These are phyloP conservation scores for Drosophila rellima DNA, from an alignment of 2,888 invertebrate species.

Conservation along the genomic window DNA sequence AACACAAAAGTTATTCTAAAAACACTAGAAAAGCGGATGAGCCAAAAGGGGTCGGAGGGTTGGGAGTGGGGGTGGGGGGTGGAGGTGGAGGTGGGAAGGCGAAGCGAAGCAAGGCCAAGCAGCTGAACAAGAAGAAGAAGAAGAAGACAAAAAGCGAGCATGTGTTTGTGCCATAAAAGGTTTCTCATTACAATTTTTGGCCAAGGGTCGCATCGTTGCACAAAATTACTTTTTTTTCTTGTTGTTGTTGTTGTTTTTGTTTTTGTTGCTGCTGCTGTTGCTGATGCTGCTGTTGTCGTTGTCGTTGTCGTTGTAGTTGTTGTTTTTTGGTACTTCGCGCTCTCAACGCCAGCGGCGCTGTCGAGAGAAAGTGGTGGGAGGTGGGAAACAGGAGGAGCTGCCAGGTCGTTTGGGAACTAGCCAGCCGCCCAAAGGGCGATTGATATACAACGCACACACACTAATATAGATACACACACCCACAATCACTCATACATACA, in stretches of 20 bases:
- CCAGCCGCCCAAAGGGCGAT: conserved; percentile 62
- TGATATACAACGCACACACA: conserved; percentile 62
- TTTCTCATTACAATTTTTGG: conserved; percentile 79
- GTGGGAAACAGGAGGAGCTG: conserved; percentile 15
- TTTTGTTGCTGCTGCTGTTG: conserved; percentile 16
- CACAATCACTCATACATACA: conserved; percentile 24
- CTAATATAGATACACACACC: conserved; percentile 28
- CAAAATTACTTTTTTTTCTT: conserved; percentile 71
- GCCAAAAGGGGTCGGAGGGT: neutral
- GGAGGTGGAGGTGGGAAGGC: neutral
- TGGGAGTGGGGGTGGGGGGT: neutral
- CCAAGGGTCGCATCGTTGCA: conserved; percentile 79
- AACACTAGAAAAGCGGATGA: conserved; percentile 20
- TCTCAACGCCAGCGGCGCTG: conserved; percentile 56
- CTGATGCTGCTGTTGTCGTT: conserved; percentile 7
- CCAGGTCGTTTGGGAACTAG: conserved; percentile 24
- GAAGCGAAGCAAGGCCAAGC: neutral
- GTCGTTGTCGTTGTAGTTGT: conserved; percentile 10
- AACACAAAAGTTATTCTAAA: conserved; percentile 24
- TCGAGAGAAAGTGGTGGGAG: conserved; percentile 29
- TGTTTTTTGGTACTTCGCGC: conserved; percentile 46
- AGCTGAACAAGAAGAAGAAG: conserved; percentile 19
- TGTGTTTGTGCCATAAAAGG: conserved; percentile 78
- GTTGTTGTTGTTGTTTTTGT: conserved; percentile 41
- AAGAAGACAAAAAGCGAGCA: conserved; percentile 68